Conservation (phyloP, 2,888 invertebrate genomes). For the Gonocerus acuteangulatus region DNA sequence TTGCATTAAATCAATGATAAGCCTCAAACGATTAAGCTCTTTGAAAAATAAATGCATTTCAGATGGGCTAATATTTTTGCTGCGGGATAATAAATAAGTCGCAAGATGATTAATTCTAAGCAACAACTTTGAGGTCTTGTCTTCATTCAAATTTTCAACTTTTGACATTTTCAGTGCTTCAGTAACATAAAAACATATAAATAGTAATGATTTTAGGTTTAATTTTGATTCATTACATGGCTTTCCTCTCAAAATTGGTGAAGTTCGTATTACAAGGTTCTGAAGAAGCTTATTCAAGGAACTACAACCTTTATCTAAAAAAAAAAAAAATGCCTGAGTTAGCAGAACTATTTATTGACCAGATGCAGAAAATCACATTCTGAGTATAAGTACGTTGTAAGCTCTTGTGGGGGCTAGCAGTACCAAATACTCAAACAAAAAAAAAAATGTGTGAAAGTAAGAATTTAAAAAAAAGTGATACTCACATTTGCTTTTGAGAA, state of each 20-base stretch:
- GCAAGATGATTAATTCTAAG: background rate
- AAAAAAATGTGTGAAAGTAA: too few relatives aligned
- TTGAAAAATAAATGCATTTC: background rate
- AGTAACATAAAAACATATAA: background rate
- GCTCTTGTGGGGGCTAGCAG: too few relatives aligned
- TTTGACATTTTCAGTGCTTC: background rate
- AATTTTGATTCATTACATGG: background rate
- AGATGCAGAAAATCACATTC: too few relatives aligned
- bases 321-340: too few relatives aligned
- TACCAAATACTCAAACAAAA: too few relatives aligned
- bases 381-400: too few relatives aligned
- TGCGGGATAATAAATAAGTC: background rate
- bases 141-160: background rate
- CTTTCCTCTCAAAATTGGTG: background rate
- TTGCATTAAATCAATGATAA: background rate
- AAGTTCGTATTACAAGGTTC: background rate
- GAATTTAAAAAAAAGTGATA: too few relatives aligned
- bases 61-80: background rate
- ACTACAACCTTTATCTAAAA: background rate
- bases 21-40: background rate
- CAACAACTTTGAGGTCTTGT: background rate
- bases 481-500: background rate
- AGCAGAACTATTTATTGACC: too few relatives aligned
- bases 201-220: background rate
- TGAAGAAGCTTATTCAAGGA: background rate